phyloP scores from a whole-genome alignment of 2,113 vertebrate genomes.

The Mesoclemmys tuberculata region DNA sequence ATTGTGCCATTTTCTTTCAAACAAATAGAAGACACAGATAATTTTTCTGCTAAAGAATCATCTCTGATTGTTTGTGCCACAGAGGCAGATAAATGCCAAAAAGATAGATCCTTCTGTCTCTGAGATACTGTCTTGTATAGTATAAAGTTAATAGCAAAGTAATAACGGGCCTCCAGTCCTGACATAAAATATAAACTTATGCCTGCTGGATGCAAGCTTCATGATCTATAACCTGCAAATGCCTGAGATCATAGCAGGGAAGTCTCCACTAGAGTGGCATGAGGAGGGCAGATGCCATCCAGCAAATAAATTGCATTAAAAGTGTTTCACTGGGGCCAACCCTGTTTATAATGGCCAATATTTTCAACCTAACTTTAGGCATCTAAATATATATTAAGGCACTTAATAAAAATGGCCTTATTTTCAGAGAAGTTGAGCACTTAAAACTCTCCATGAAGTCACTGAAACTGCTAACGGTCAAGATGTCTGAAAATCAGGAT shows the following conservation, averaged over 20 bases:
- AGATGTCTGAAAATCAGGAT: background rate
- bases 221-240: constrained; percentile 74
- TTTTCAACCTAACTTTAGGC: constrained; percentile 29
- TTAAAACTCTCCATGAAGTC: background rate
- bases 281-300: constrained; percentile 25
- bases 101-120: constrained; percentile 81
- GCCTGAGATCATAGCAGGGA: constrained; percentile 35
- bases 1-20: constrained; percentile 69
- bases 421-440: background rate
- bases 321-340: background rate
- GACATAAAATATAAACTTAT: constrained; percentile 85
- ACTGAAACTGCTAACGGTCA: background rate
- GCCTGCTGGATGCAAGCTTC: constrained; percentile 69
- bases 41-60: constrained; percentile 80
- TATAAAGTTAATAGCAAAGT: constrained; percentile 82
- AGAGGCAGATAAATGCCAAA: constrained; percentile 82
- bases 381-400: background rate
- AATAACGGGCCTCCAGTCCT: constrained; percentile 79
- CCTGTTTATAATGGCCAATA: background rate
- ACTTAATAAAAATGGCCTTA: background rate
- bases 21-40: constrained; percentile 71
- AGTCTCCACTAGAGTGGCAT: constrained; percentile 6
- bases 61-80: constrained; percentile 81
- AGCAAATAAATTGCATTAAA: background rate
- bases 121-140: constrained; percentile 80